A percentile compares a stretch with the other conserved stretches of the same genome.
These are phyloP conservation scores for Sebastes variabilis DNA, from an alignment of 2,797 vertebrate genomes.

Conservation along the genomic window DNA sequence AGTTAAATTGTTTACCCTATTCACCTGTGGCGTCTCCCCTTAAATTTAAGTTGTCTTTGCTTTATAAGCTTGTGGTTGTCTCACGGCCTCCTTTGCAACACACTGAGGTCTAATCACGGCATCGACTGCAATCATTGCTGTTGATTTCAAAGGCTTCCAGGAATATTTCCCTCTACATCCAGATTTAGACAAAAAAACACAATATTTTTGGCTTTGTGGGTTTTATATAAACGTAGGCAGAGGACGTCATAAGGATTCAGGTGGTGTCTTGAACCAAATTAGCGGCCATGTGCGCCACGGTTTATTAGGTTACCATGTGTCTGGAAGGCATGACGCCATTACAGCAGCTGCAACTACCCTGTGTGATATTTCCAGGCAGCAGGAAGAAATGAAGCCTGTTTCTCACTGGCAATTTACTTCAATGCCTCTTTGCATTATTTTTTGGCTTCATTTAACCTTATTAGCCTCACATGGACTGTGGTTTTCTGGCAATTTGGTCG, in stretches of 20 bases:
- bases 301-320: conserved; percentile 40
- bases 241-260: conserved; percentile 29
- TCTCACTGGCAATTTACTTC: conserved; percentile 39
- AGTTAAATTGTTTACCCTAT: no score
- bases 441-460: conserved; percentile 53
- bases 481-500: conserved; percentile 15
- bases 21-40: no score
- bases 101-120: background rate
- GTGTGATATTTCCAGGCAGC: conserved; percentile 31
- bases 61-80: background rate
- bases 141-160: background rate
- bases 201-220: background rate
- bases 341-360: conserved; percentile 7
- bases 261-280: conserved; percentile 46
- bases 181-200: background rate
- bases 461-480: conserved; percentile 21
- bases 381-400: conserved; percentile 3
- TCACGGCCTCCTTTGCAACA: background rate
- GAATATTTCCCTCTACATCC: background rate
- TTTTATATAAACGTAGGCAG: conserved; percentile 3
- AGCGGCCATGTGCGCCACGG: conserved; percentile 9
- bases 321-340: conserved; percentile 27
- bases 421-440: conserved; percentile 42
- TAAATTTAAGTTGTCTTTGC: background rate
- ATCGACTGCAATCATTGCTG: background rate